Conservation (phyloP, 2,113 vertebrate genomes). For the Festucalex cinctus region DNA sequence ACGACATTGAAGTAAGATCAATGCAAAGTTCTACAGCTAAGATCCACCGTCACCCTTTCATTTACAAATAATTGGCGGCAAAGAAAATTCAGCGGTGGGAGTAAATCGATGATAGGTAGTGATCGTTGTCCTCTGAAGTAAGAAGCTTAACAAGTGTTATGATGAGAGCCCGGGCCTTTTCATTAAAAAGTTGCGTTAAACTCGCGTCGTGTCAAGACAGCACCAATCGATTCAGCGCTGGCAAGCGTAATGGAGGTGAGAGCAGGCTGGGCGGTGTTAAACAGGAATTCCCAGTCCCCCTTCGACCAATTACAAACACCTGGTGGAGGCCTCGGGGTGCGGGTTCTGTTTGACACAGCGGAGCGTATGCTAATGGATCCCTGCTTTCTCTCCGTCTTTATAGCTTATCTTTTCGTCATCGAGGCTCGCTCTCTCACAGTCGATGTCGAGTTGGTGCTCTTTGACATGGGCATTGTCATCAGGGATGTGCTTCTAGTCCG, state of each 20-base stretch:
- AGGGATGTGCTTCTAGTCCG: not conserved
- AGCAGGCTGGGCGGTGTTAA: slow-evolving; percentile 40
- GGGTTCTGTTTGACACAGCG: slow-evolving; percentile 17
- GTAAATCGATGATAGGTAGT: slow-evolving; percentile 32
- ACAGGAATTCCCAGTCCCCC: slow-evolving; percentile 39
- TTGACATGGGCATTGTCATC: not conserved
- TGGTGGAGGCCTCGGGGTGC: slow-evolving; percentile 2
- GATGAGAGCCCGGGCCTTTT: slow-evolving; percentile 12
- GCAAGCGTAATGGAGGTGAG: slow-evolving; percentile 54
- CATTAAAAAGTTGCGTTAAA: slow-evolving; percentile 53
- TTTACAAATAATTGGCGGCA: slow-evolving; percentile 41
- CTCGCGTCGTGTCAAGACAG: slow-evolving; percentile 35
- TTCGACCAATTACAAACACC: slow-evolving; percentile 51
- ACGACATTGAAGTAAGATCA: slow-evolving; percentile 11
- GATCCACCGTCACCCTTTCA: not conserved
- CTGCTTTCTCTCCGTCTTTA: not conserved
- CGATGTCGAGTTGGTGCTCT: not conserved
- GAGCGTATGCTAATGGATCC: slow-evolving; percentile 17
- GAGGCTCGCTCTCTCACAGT: not conserved
- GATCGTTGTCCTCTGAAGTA: slow-evolving; percentile 18
- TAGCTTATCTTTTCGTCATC: slow-evolving; percentile 1
- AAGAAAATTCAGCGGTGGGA: slow-evolving; percentile 20
- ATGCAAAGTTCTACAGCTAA: not conserved
- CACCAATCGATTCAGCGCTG: slow-evolving; percentile 56
- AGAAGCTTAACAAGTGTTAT: slow-evolving; percentile 15